Evolutionary conservation across 2,113 vertebrate species (phyloP), one percentile per base, ranked within the genome.

Genomic region (Gobio gobio): DNA sequence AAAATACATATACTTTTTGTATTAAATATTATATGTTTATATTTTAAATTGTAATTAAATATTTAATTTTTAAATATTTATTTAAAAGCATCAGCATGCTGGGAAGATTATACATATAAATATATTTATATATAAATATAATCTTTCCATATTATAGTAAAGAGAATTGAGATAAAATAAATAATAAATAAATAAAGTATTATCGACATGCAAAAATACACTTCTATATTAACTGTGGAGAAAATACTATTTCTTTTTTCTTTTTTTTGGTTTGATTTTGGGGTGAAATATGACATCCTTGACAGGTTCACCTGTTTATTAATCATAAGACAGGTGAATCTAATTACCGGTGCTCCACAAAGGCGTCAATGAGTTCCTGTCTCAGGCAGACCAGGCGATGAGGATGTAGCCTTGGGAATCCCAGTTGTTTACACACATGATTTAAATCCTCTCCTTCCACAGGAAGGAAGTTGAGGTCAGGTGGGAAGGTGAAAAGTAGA

Each of bases 391-490:
- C 96, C 56, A 99, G 93, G 85, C 96, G 95, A 93, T 99, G 97
- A 24, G 90, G 93, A 90, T 98, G 97, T 47, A 90, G 86, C 33
- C 92, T 94, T 51, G 97, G 97, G 89, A 96, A 98, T 18, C 97
- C 96, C 18, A 95, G 94, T 1, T 94, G 95, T 87, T 88, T 90
- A 88, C 97, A 97, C 78, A 96, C 97, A 49, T 95, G 91, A 0
- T 96, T 96, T 88, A 96, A 94, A 22, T 90, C 95, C 89, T 95
- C 96, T 2, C 94, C 95, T 8, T 94, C 94, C 75, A 95, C 92
- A 0, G 95, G 93, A 80, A 98, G 92, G 88, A 98, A 98, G 91
- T 98, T 99, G n/a, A 97, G 95, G 87, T 99, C 98, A 0, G 96
- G 96, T 0, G 98, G 98, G 87, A 97, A 99, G 77, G 97, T 97